phyloP scores from a whole-genome alignment of 2,888 invertebrate genomes.

The Agrenia bidenticulata region DNA sequence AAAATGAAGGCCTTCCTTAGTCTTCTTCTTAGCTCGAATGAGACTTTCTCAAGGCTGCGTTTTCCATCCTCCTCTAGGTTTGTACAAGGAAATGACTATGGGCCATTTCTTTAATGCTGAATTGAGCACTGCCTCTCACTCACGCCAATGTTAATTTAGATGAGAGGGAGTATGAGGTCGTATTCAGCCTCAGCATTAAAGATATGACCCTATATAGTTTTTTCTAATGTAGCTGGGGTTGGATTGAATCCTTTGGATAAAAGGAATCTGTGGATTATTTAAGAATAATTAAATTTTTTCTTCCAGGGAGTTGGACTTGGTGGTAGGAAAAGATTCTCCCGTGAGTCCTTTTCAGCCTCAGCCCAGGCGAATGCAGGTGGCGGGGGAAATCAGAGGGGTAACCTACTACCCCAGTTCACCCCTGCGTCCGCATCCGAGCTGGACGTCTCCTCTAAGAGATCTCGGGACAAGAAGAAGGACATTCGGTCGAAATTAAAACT shows the following conservation, averaged over 20 bases:
- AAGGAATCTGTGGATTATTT: background rate
- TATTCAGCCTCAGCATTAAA: too few species aligned
- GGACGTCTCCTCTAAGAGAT: conserved; percentile 71
- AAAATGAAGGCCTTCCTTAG: too few species aligned
- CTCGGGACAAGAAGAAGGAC: conserved; percentile 57
- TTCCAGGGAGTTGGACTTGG: conserved; percentile 52
- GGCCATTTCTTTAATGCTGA: too few species aligned
- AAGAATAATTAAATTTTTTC: background rate
- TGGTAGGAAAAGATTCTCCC: conserved; percentile 61
- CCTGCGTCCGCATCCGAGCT: conserved; percentile 65
- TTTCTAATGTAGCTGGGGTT: too few species aligned
- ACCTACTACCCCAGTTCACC: conserved; percentile 47
- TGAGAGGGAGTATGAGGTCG: too few species aligned
- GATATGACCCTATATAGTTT: too few species aligned
- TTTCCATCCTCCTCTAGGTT: too few species aligned
- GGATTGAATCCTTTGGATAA: background rate
- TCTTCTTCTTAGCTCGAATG: too few species aligned
- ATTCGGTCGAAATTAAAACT: conserved; percentile 56
- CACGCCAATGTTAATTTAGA: too few species aligned
- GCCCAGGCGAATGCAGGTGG: conserved; percentile 44
- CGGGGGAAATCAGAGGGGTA: conserved; percentile 47
- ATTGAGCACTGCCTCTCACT: too few species aligned
- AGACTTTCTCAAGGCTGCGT: too few species aligned
- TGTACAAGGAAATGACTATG: too few species aligned
- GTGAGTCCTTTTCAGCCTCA: conserved; percentile 72